Conservation (phyloP, 2,797 vertebrate species). For the Petrocephalus schoutedeni region DNA sequence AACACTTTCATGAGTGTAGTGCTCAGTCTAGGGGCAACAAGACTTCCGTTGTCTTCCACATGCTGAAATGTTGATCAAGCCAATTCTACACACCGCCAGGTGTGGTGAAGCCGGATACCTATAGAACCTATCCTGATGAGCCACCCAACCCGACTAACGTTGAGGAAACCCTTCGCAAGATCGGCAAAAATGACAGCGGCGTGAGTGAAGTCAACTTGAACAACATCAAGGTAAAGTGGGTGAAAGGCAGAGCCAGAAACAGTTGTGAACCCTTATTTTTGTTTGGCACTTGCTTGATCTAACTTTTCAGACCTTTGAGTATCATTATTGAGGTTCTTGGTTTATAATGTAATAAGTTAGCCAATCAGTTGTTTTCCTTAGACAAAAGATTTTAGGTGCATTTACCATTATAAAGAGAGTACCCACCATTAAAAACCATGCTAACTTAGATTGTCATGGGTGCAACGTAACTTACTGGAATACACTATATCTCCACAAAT, state of each 20-base stretch:
- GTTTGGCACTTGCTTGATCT: background rate
- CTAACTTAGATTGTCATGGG: background rate
- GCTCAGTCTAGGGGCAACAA: too few relatives aligned
- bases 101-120: conserved; percentile 85
- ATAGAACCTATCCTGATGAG: conserved; percentile 84
- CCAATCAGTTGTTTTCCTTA: background rate
- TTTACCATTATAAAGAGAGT: background rate
- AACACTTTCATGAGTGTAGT: background rate
- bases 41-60: background rate
- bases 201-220: conserved; percentile 90
- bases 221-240: conserved; percentile 80
- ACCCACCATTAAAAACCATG: background rate
- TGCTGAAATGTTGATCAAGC: background rate
- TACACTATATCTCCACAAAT: background rate
- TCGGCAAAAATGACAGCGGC: conserved; percentile 73
- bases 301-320: background rate
- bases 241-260: background rate
- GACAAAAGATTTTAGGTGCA: background rate
- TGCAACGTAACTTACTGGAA: background rate
- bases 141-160: conserved; percentile 88
- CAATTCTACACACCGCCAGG: conserved; percentile 54
- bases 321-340: background rate
- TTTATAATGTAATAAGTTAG: background rate
- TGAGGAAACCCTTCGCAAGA: conserved; percentile 76
- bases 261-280: background rate